Conservation (phyloP, 1,140 invertebrate species). For the Dreissena polymorpha region DNA sequence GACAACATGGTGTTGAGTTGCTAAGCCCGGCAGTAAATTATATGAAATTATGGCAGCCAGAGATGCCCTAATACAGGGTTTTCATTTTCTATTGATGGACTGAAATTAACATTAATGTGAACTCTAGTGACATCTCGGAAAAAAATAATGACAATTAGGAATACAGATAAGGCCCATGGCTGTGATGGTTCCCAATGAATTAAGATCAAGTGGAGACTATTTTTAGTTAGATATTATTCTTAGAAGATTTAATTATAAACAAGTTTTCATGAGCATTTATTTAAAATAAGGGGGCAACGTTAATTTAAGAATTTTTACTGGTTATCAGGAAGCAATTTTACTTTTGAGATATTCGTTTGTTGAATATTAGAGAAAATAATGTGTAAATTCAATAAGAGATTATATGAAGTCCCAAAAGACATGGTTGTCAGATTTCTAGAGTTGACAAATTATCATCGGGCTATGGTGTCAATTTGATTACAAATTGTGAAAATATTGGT, state of each 20-base stretch:
- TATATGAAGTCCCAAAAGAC: slow-evolving; percentile 21
- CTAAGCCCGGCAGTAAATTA: slow-evolving; percentile 46
- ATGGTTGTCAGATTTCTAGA: slow-evolving; percentile 45
- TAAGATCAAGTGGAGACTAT: too few relatives aligned
- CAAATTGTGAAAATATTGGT: slow-evolving; percentile 35
- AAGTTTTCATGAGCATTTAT: too few relatives aligned
- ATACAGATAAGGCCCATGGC: neutral
- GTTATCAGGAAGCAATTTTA: too few relatives aligned
- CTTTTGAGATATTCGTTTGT: neutral
- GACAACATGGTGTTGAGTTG: slow-evolving; percentile 16
- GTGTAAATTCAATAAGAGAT: slow-evolving; percentile 44
- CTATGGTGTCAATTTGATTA: slow-evolving; percentile 48
- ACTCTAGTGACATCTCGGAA: slow-evolving; percentile 43
- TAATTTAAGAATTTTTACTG: too few relatives aligned
- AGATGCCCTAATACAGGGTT: slow-evolving; percentile 44
- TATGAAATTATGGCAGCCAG: slow-evolving; percentile 36
- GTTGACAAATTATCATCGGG: slow-evolving; percentile 55
- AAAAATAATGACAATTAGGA: slow-evolving; percentile 42
- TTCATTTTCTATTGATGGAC: slow-evolving; percentile 47
- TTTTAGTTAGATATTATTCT: too few relatives aligned
- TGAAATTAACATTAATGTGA: slow-evolving; percentile 56
- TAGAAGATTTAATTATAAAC: too few relatives aligned
- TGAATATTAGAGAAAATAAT: slow-evolving; percentile 57
- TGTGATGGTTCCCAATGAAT: too few relatives aligned
- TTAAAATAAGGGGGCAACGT: too few relatives aligned